Conservation (phyloP, 2,888 invertebrate genomes). For the Rotaria magnacalcarata region DNA sequence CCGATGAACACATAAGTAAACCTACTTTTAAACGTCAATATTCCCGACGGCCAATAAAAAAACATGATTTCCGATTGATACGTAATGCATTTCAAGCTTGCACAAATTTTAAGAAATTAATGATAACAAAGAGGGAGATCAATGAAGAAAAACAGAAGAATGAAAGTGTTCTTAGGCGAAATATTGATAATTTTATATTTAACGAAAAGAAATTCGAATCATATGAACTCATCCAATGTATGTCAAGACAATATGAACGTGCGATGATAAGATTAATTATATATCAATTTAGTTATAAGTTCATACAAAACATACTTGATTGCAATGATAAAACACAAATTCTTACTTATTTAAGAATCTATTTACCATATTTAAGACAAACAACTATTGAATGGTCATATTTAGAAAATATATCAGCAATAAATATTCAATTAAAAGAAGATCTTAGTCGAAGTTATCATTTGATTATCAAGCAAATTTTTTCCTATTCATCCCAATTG, state of each 20-base stretch:
- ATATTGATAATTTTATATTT: background rate
- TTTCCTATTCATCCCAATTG: background rate
- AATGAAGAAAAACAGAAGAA: background rate
- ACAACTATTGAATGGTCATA: background rate
- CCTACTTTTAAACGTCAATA: background rate
- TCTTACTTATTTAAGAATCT: background rate
- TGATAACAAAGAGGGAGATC: background rate
- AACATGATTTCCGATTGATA: background rate
- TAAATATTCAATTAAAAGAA: background rate
- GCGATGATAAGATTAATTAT: background rate
- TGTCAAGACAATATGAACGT: background rate
- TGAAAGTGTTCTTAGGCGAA: background rate
- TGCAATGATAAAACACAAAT: too few species aligned
- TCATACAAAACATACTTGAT: background rate
- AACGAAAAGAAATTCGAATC: background rate
- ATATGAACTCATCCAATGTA: background rate
- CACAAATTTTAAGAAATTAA: background rate
- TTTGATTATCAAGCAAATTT: background rate
- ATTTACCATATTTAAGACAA: slow-evolving; percentile 1
- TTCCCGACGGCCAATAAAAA: background rate
- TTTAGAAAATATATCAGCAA: background rate
- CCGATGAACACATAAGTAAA: background rate
- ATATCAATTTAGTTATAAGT: background rate
- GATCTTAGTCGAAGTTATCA: background rate
- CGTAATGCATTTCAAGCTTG: background rate